Evolutionary conservation across 2,888 invertebrate genomes (phyloP), one percentile per base, ranked within the genome.

Genomic region (Morpho deidamia): DNA sequence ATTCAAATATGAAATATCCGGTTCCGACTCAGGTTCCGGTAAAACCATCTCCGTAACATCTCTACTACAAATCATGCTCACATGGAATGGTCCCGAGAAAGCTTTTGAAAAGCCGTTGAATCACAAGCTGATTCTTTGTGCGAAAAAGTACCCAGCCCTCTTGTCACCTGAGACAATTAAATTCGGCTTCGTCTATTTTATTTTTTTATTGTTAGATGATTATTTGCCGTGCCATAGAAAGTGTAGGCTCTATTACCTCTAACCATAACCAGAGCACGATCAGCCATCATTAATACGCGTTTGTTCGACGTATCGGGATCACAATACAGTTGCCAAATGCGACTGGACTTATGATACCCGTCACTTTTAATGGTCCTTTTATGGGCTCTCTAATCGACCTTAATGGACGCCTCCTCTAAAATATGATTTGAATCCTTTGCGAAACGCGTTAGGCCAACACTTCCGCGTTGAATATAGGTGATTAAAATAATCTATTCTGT

Each of bases 221-320:
- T 23, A 10, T 37, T 37, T 37, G 37, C 37, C 8, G 37, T 37
- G 2, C 8, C n/a, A 3, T 37, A 10, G 37, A 37, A 37, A 37
- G 23, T 37, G 1, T 51, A 44, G 50, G 44, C 60, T 52, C 60
- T 37, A 72, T 65, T 51, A 8, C 42, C 56, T 12, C 11, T 2
- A 7, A 50, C 67, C 51, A 47, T 46, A 68, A 63, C 51, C 14
- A n/a, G 65, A 75, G 53, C 41, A 45, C 14, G 10, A 41, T 47
- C 40, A 60, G 66, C 65, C 72, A 76, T 84, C 81, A 81, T 85
- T 81, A 84, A 66, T 71, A 68, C 67, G 72, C 78, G 81, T 81
- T 86, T 83, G 85, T 85, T 87, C 80, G 84, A 83, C 81, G 75
- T 80, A 84, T 84, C 81, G 71, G 83, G 81, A 81, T 81, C 76